phyloP scores from a whole-genome alignment of 1,140 invertebrate genomes.

The Drosophila mayri region DNA sequence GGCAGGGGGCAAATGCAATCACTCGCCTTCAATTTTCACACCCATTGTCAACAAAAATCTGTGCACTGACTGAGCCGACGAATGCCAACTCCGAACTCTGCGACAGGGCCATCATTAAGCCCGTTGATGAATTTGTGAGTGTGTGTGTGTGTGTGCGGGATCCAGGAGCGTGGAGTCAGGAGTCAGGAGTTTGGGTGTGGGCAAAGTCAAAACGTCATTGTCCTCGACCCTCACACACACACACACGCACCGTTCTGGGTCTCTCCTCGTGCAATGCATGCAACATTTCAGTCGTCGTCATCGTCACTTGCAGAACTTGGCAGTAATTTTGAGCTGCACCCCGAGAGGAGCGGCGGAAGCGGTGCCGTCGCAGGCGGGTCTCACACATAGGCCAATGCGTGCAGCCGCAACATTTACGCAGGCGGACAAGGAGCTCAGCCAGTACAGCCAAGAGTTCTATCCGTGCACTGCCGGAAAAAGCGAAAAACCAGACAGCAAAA shows the following conservation, averaged over 20 bases:
- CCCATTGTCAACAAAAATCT: constrained; percentile 82
- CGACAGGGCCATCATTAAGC: constrained; percentile 67
- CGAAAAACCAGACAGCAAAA: neutral
- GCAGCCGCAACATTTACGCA: constrained; percentile 73
- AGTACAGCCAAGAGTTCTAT: constrained; percentile 8
- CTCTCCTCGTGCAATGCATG: constrained; percentile 41
- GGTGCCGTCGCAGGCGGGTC: constrained; percentile 8
- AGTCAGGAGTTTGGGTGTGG: constrained; percentile 3
- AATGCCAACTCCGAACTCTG: constrained; percentile 42
- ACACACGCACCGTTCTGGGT: constrained; percentile 14
- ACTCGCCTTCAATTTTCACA: constrained; percentile 83
- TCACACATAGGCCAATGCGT: constrained; percentile 62
- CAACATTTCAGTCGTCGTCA: constrained; percentile 64
- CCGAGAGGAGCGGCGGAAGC: constrained; percentile 29
- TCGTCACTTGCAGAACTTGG: constrained; percentile 81
- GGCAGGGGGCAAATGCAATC: constrained; percentile 68
- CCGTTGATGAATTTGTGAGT: constrained; percentile 70
- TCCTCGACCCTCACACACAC: constrained; percentile 44
- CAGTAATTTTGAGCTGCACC: constrained; percentile 76
- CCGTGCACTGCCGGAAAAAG: constrained; percentile 24
- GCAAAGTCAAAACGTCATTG: constrained; percentile 69
- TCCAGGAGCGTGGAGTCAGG: constrained; percentile 1
- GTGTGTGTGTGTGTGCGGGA: constrained; percentile 44
- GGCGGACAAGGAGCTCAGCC: constrained; percentile 35
- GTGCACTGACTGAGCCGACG: constrained; percentile 56